phyloP scores from a whole-genome alignment of 2,797 vertebrate genomes.

The Columba guinea region DNA sequence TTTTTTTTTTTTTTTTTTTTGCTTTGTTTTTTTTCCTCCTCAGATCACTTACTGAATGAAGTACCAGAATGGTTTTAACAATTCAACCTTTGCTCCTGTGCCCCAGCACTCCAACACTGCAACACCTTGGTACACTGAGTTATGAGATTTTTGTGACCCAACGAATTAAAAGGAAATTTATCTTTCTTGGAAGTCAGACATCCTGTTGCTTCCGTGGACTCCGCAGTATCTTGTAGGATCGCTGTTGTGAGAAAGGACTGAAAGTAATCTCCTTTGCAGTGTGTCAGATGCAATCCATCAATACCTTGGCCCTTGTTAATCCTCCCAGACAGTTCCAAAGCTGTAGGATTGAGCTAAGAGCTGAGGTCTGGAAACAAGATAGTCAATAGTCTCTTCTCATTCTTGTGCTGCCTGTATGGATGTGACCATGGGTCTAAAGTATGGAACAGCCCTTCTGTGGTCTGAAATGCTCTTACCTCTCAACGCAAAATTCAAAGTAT shows the following conservation, averaged over 20 bases:
- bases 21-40: rapidly evolving
- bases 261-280: not conserved
- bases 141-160: not conserved
- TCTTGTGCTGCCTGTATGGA: not conserved
- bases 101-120: not conserved
- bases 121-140: not conserved
- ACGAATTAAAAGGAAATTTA: not conserved
- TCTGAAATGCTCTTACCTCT: not conserved
- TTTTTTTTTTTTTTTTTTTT: not conserved
- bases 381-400: not conserved
- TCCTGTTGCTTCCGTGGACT: not conserved
- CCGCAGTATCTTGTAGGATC: not conserved
- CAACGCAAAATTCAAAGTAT: not conserved
- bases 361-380: not conserved
- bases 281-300: not conserved
- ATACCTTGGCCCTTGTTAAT: conserved; percentile 23
- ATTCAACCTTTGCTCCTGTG: not conserved
- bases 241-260: not conserved
- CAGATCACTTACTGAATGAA: not conserved
- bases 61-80: not conserved
- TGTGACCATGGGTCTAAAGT: not conserved
- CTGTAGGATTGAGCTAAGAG: not conserved
- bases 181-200: not conserved
- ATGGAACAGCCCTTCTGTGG: not conserved
- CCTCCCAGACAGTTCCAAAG: not conserved